These are phyloP conservation scores for Barbus barbus DNA, from an alignment of 2,113 vertebrate species.

Conservation along the genomic window DNA sequence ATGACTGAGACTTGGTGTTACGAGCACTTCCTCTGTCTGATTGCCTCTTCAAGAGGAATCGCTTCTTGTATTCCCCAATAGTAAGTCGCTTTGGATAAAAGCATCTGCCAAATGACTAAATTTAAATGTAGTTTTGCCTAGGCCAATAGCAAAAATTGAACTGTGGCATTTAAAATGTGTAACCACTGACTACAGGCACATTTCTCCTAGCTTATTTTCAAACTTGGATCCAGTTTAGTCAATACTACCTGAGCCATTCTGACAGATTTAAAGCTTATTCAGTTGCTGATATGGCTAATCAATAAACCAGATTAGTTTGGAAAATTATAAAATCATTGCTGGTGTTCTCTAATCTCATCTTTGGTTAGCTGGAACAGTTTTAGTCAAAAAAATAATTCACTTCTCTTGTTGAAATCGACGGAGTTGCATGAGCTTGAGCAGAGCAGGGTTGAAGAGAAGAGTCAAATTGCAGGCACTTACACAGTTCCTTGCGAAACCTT, in stretches of 20 bases:
- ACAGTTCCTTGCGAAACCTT: constrained; percentile 2
- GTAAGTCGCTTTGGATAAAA: too few species aligned
- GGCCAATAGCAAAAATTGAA: too few species aligned
- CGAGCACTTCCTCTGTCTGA: too few species aligned
- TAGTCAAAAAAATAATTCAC: too few species aligned
- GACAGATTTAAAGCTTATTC: constrained; percentile 12
- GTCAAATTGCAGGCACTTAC: neutral
- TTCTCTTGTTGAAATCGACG: too few species aligned
- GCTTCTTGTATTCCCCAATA: too few species aligned
- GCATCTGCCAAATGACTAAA: too few species aligned
- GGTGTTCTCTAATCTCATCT: neutral
- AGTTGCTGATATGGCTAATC: constrained; percentile 2
- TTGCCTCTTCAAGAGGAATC: too few species aligned
- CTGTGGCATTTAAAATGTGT: constrained; percentile 26
- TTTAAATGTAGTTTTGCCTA: too few species aligned
- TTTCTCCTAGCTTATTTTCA: constrained; percentile 7
- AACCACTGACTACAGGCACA: neutral
- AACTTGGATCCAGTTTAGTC: neutral
- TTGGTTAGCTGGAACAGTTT: neutral
- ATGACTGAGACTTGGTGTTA: too few species aligned
- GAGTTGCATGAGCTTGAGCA: neutral
- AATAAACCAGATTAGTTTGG: constrained; percentile 16
- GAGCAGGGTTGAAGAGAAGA: constrained; percentile 1
- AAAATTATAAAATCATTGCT: neutral
- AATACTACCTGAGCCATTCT: neutral